Percentiles rank a stretch among this genome's conserved stretches.
Evolutionary conservation across 2,888 invertebrate genomes (phyloP).

Genomic region (Sminthurinus aureus): DNA sequence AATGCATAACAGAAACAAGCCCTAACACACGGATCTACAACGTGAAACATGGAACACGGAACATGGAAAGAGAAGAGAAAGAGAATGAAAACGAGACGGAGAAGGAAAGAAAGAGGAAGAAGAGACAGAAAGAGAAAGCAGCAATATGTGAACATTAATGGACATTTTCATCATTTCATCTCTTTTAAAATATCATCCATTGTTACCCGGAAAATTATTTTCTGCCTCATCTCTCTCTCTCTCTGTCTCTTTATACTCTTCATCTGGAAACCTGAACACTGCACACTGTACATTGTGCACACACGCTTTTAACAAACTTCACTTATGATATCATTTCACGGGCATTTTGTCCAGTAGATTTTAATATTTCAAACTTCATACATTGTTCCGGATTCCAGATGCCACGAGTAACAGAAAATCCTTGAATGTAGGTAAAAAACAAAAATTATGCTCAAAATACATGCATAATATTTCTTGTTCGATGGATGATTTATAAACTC

Average conservation of each 20-base stretch:
- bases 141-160: conserved; percentile 17
- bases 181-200: conserved; percentile 21
- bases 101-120: background rate
- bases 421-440: no score
- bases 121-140: background rate
- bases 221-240: no score
- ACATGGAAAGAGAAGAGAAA: background rate
- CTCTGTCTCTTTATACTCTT: background rate
- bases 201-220: conserved; percentile 10
- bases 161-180: conserved; percentile 22
- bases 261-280: no score
- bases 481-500: no score
- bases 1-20: background rate
- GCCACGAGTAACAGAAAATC: background rate
- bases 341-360: background rate
- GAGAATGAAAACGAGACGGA: background rate
- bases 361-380: background rate
- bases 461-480: no score
- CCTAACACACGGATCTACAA: background rate
- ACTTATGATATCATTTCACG: background rate
- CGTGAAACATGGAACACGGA: background rate
- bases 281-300: background rate
- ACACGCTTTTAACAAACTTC: background rate
- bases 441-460: no score
- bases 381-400: background rate